Evolutionary conservation across 1,140 invertebrate species (phyloP), one percentile per base, ranked within the genome.

Genomic region (Sinella curviseta): DNA sequence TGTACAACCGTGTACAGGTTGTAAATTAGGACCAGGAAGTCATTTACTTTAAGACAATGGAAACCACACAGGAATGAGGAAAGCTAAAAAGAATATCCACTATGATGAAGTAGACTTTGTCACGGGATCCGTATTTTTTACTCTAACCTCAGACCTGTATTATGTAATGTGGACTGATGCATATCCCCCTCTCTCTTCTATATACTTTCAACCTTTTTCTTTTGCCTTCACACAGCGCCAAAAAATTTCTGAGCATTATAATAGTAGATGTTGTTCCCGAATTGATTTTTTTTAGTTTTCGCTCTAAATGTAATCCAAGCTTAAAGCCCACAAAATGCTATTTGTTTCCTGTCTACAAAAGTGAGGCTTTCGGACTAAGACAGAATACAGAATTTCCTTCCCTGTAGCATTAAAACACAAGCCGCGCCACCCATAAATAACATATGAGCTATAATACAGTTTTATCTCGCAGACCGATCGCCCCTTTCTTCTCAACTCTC

Each of bases 41-140:
- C 65, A 48, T 75, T 54, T 75, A n/a, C 39, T 75, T 26, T 75
- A 54, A 75, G 74, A 75, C 39, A 75, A 75, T 48, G 20, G 35
- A 54, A 48, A 8, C 39, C 39, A 75, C 17, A 12, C 35, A 75
- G 34, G 74, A 48, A 75, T 8, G 39, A 17, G 26, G 33, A 75
- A 75, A 30, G 3, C 65, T 16, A 31, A 24, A 30, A 70, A 70
- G 4, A 70, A 17, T 70, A 8, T 12, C 57, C 24, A 70, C 12
- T 8, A 33, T 70, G 65, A 70, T 70, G 65, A 70, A 70, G 65
- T 70, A 70, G 65, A 4, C 31, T 24, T 33, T 31, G 65, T 70
- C 65, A 70, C 65, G 65, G 31, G 65, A 70, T n/a, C 3, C 26
- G 8, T 26, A 26, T 4, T 8, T 48, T 26, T 60, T 3, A 26